Conservation (phyloP, 1,140 invertebrate genomes). For the Vanessa tameamea region DNA sequence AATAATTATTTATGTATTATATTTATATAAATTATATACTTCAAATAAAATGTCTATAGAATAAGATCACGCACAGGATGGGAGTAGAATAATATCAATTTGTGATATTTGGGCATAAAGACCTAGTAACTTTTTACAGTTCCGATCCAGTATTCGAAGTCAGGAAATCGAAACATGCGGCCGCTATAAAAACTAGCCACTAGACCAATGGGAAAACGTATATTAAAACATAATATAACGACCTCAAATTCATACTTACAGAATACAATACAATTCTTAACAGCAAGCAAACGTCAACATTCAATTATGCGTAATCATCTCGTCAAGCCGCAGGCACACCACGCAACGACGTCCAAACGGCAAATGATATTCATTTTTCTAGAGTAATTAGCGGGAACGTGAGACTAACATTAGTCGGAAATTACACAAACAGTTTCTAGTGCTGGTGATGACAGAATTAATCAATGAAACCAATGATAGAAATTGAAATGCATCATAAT, state of each 20-base stretch:
- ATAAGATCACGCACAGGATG: too few relatives aligned
- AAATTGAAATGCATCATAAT: slow-evolving; percentile 9
- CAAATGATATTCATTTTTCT: slow-evolving; percentile 52
- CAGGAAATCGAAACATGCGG: too few relatives aligned
- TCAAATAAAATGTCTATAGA: too few relatives aligned
- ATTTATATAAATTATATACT: too few relatives aligned
- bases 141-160: too few relatives aligned
- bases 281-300: slow-evolving; percentile 47
- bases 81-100: too few relatives aligned
- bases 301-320: slow-evolving; percentile 64
- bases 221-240: neutral
- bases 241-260: neutral
- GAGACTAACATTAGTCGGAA: slow-evolving; percentile 33
- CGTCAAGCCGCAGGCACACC: slow-evolving; percentile 50
- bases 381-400: slow-evolving; percentile 46
- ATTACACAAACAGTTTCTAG: slow-evolving; percentile 44
- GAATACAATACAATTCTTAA: slow-evolving; percentile 6
- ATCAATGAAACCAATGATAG: slow-evolving; percentile 27
- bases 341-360: slow-evolving; percentile 40
- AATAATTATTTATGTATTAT: too few relatives aligned
- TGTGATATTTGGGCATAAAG: too few relatives aligned
- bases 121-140: too few relatives aligned
- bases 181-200: too few relatives aligned
- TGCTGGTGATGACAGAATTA: slow-evolving; percentile 44
- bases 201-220: too few relatives aligned